A percentile compares a stretch with the other conserved stretches of the same genome.
Evolutionary conservation across 2,797 vertebrate species (phyloP).

Genomic region (Rachycentron canadum): DNA sequence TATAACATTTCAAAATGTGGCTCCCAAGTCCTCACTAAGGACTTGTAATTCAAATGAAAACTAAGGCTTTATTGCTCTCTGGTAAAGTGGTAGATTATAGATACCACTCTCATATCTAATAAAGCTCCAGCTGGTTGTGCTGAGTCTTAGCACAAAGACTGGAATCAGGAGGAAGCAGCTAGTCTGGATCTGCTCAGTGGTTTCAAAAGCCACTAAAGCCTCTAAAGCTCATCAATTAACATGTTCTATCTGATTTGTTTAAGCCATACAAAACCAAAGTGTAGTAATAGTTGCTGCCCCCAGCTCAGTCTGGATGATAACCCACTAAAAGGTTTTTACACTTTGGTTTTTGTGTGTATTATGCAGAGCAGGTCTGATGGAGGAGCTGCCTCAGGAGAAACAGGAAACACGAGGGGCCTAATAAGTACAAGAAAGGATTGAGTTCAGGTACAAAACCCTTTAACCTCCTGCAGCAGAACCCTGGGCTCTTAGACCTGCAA

Average conservation of each 20-base stretch:
- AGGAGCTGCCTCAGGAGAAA: too few species aligned
- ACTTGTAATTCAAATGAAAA: too few species aligned
- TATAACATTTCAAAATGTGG: slow-evolving; percentile 4
- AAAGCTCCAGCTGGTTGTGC: not conserved
- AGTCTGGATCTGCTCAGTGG: not conserved
- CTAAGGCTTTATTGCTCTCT: too few species aligned
- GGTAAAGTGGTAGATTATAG: not conserved
- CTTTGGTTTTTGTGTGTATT: not conserved
- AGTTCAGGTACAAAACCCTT: too few species aligned
- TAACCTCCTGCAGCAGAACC: too few species aligned
- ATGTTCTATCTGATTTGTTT: not conserved
- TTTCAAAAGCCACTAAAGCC: not conserved
- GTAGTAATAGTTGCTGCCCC: not conserved
- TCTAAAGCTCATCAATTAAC: not conserved
- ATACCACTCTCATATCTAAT: not conserved
- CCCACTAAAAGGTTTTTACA: not conserved
- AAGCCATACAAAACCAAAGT: not conserved
- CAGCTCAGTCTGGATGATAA: not conserved
- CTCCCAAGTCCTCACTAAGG: not conserved
- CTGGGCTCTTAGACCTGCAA: too few species aligned
- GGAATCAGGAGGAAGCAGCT: not conserved
- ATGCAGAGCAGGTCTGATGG: too few species aligned
- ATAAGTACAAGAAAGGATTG: too few species aligned
- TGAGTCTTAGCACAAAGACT: not conserved
- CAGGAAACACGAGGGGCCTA: too few species aligned